These are phyloP conservation scores for Lysiphlebus fabarum DNA, from an alignment of 1,140 invertebrate species.

Conservation along the genomic window DNA sequence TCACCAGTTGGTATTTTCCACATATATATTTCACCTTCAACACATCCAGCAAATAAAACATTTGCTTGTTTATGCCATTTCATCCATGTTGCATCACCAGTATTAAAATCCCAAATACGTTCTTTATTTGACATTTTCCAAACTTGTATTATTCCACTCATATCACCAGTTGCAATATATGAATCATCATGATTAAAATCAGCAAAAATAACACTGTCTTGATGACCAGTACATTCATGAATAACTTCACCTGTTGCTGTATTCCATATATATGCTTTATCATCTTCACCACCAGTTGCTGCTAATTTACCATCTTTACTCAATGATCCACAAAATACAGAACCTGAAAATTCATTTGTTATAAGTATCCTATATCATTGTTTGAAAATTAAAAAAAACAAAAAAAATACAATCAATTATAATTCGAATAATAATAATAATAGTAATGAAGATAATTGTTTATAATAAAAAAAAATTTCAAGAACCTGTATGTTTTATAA, in stretches of 20 bases:
- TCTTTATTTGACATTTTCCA: constrained; percentile 63
- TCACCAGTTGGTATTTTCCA: constrained; percentile 82
- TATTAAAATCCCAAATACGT: constrained; percentile 74
- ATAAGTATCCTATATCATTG: too few relatives aligned
- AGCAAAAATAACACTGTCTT: constrained; percentile 81
- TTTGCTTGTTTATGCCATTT: constrained; percentile 77
- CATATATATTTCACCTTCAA: constrained; percentile 76
- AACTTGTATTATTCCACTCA: constrained; percentile 77
- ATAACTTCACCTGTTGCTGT: constrained; percentile 64
- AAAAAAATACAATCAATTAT: too few relatives aligned
- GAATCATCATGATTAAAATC: constrained; percentile 77
- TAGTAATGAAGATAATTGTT: too few relatives aligned
- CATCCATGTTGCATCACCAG: constrained; percentile 77
- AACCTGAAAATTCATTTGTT: constrained; percentile 42
- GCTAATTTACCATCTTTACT: constrained; percentile 62
- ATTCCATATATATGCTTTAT: constrained; percentile 82
- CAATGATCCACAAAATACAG: constrained; percentile 69
- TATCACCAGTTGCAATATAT: constrained; percentile 78
- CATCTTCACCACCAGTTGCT: constrained; percentile 84
- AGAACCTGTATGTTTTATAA: constrained; percentile 58
- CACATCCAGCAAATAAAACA: constrained; percentile 72
- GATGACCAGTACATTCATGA: constrained; percentile 70
- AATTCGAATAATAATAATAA: too few relatives aligned
- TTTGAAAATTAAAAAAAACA: too few relatives aligned
- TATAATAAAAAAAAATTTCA: too few relatives aligned